Percentiles rank a stretch among this genome's conserved stretches.
phyloP scores from a whole-genome alignment of 2,888 invertebrate genomes.

The Athalia rosae region DNA sequence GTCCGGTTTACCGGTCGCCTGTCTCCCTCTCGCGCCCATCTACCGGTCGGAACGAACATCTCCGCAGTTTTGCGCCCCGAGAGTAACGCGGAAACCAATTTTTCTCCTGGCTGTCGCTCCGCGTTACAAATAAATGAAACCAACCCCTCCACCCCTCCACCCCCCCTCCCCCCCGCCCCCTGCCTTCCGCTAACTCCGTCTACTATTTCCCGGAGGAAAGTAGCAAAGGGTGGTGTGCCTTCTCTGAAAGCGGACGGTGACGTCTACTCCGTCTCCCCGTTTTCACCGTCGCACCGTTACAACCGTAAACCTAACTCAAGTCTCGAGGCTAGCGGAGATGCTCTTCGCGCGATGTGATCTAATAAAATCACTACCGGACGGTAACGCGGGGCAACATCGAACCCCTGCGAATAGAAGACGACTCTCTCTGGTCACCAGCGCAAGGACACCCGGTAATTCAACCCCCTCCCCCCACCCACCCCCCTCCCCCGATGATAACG shows the following conservation, averaged over 20 bases:
- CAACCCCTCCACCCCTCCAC: too few relatives aligned
- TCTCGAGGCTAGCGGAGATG: neutral
- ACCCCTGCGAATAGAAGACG: slow-evolving; percentile 4
- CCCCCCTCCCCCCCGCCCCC: too few relatives aligned
- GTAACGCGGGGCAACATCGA: slow-evolving; percentile 38
- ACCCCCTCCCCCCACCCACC: too few relatives aligned
- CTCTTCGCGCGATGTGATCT: slow-evolving; percentile 38
- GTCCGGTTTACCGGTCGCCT: neutral
- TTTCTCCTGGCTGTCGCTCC: slow-evolving; percentile 69
- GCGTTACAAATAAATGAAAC: slow-evolving; percentile 68
- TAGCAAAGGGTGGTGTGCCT: slow-evolving; percentile 33
- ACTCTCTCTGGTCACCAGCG: neutral
- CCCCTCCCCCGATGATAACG: too few relatives aligned
- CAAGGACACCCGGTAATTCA: too few relatives aligned
- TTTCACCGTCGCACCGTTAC: neutral
- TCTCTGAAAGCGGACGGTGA: neutral
- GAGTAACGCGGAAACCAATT: slow-evolving; percentile 63
- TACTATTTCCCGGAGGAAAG: neutral
- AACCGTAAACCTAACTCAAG: neutral
- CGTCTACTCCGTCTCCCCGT: neutral
- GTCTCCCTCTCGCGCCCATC: neutral
- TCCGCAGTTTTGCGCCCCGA: neutral
- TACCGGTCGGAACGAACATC: neutral
- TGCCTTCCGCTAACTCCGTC: slow-evolving; percentile 48
- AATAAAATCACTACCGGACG: slow-evolving; percentile 33